These are phyloP conservation scores for Phalangium opilio DNA, from an alignment of 2,888 invertebrate genomes.

Conservation along the genomic window DNA sequence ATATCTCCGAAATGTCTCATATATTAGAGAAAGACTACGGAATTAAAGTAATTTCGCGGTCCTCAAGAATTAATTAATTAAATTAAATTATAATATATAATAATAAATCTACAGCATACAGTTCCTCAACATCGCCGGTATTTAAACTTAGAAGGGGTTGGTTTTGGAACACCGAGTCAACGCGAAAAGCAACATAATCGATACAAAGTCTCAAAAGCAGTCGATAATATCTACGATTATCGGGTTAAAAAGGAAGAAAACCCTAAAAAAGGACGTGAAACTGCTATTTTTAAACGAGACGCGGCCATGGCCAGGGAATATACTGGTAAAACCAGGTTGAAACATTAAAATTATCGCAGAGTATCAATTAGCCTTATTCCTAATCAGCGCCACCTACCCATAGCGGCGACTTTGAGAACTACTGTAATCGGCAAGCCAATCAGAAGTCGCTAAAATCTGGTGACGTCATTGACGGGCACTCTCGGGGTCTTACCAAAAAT, in stretches of 20 bases:
- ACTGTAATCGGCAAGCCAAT: no score
- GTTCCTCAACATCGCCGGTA: constrained; percentile 79
- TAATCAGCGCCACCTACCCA: no score
- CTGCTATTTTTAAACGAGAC: constrained; percentile 43
- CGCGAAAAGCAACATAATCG: constrained; percentile 60
- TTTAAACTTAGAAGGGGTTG: constrained; percentile 59
- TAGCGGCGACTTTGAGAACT: no score
- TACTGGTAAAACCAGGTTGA: constrained; percentile 46
- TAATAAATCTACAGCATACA: constrained; percentile 43
- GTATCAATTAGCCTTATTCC: no score
- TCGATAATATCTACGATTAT: constrained; percentile 46
- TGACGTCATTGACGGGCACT: no score
- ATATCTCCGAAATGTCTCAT: constrained; percentile 14
- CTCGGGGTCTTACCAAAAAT: no score
- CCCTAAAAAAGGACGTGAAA: constrained; percentile 37
- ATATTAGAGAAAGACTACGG: constrained; percentile 44
- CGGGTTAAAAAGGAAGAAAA: constrained; percentile 33
- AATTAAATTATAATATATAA: no score
- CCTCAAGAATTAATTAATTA: no score
- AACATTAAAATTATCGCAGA: neutral
- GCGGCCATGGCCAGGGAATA: constrained; percentile 48
- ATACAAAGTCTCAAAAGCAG: constrained; percentile 49
- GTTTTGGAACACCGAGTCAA: constrained; percentile 59
- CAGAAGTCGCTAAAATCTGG: no score
- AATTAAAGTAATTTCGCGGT: constrained; percentile 22